A percentile compares a stretch with the other conserved stretches of the same genome.
Evolutionary conservation across 2,113 vertebrate genomes (phyloP).

Genomic region (Anguilla rostrata): DNA sequence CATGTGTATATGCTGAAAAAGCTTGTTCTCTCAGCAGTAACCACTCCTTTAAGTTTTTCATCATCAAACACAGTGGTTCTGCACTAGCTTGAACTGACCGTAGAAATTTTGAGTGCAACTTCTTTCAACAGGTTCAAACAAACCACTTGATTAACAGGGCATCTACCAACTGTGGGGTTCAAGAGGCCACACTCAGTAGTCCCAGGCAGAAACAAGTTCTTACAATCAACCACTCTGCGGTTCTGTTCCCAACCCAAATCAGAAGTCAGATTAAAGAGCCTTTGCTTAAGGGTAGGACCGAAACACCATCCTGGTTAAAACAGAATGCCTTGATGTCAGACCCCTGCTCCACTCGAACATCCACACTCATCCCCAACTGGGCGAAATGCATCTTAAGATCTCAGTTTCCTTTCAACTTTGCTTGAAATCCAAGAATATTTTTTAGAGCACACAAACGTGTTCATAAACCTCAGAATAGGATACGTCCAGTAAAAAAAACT

Average conservation of each 20-base stretch:
- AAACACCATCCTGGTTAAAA: background rate
- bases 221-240: too few species aligned
- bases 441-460: background rate
- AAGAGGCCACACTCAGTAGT: background rate
- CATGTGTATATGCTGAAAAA: too few species aligned
- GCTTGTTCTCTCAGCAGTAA: too few species aligned
- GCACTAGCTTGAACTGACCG: background rate
- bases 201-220: too few species aligned
- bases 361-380: background rate
- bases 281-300: background rate
- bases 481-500: constrained; percentile 14
- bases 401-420: background rate
- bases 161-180: background rate
- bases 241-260: background rate
- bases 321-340: background rate
- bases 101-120: background rate
- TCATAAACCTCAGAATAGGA: background rate
- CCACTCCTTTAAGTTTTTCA: too few species aligned
- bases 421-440: background rate
- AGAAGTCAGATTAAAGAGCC: background rate
- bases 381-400: background rate
- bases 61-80: too few species aligned
- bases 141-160: background rate
- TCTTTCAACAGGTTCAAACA: too few species aligned
- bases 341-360: background rate